phyloP scores from a whole-genome alignment of 30 jellyfish, hydroid and myxozoan genomes.

The Aurelia aurita complex sp. Pacific region DNA sequence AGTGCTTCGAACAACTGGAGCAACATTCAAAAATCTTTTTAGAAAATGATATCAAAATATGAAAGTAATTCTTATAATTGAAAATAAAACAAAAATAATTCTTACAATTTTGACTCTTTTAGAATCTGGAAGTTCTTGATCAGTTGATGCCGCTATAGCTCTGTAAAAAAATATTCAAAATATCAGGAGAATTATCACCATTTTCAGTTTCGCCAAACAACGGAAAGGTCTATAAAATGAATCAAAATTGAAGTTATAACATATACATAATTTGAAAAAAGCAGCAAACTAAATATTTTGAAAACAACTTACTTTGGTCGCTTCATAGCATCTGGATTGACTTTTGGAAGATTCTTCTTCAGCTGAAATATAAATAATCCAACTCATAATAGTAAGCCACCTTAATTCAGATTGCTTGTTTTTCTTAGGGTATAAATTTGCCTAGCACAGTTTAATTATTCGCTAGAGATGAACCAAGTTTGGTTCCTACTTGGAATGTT shows the following conservation, averaged over 20 bases:
- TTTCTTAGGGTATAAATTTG: too few relatives aligned
- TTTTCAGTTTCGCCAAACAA: background rate
- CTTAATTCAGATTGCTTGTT: too few relatives aligned
- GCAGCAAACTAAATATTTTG: background rate
- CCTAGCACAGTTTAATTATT: too few relatives aligned
- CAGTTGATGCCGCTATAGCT: slow-evolving; percentile 36
- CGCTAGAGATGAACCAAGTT: too few relatives aligned
- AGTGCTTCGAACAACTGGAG: background rate
- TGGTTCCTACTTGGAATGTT: too few relatives aligned
- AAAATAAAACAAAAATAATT: background rate
- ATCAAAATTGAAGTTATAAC: too few relatives aligned
- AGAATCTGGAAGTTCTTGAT: slow-evolving; percentile 33
- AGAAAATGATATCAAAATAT: background rate
- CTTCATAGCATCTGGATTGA: slow-evolving; percentile 77
- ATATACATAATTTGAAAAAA: background rate
- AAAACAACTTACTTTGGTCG: slow-evolving; percentile 50
- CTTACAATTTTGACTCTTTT: slow-evolving; percentile 24
- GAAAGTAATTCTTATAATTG: background rate
- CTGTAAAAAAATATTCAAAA: background rate
- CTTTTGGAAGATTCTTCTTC: slow-evolving; percentile 84
- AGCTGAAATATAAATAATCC: slow-evolving; percentile 35
- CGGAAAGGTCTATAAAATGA: too few relatives aligned
- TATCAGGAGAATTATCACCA: background rate
- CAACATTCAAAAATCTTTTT: too few relatives aligned
- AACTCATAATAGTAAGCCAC: background rate